Base-by-base conservation (phyloP, 2,797 vertebrate genomes). In the Echiichthys vipera region DNA sequence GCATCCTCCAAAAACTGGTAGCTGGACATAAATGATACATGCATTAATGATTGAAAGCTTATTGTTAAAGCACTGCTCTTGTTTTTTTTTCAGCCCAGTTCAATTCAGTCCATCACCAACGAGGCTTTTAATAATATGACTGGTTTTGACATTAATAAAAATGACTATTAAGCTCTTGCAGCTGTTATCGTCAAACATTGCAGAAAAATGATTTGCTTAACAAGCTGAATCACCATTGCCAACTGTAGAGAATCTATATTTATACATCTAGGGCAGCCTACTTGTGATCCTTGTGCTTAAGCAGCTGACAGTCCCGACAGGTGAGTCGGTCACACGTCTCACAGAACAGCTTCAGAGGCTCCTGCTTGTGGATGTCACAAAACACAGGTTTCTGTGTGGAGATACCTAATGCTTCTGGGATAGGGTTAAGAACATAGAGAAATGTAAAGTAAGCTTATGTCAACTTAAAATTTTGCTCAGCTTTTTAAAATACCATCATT, bases 1-100 rank as follows among this genome's bases (percentile, higher is more conserved):
- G 98, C 98, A 88, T 99, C 98, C 87, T 99, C 98, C 85, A 99
- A 94, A 93, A 99, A 99, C 86, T 99, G 98, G 59, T 99, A 99
- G 84, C 95, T 96, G 57, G 3, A 74, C 5, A 72, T 5, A 79
- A 49, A 67, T 4, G 22, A 29, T 7, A 47, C 24, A 4, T 2
- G 3, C 7, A 55, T 34, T n/a, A 56, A 51, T 24, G 34, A 67
- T n/a, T 30, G 2, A 46, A 14, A 29, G 15, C 10, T 34, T 0
- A 12, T 6, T 55, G 11, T 37, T 32, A 9, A 29, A 1, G 15
- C 29, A 18, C 1, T 46, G 4, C 18, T 29, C 14, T n/a, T 37
- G 1, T 27, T 5, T 4, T 20, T 39, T 25, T 53, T n/a, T n/a
- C n/a, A 7, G 13, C 13, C 22, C 29, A 36, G 5, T 4, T 51